A percentile compares a stretch with the other conserved stretches of the same genome.
Evolutionary conservation across 2,113 vertebrate genomes (phyloP).

Genomic region (Anolis carolinensis): DNA sequence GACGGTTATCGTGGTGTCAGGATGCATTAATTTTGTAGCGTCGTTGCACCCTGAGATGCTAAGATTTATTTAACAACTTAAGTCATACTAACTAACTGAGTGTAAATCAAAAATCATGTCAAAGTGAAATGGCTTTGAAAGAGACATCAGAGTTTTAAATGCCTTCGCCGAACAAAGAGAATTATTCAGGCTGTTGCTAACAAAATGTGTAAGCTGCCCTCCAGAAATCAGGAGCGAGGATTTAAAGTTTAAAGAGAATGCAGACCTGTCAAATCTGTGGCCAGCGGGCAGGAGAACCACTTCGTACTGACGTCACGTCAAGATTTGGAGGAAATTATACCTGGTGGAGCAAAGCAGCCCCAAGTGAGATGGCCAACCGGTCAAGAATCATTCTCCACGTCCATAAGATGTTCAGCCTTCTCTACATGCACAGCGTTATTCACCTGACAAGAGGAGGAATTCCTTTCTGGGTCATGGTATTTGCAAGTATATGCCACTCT

Average conservation of each 20-base stretch:
- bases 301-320: neutral
- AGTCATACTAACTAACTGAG: neutral
- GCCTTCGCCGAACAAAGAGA: neutral
- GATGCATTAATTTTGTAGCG: too few relatives aligned
- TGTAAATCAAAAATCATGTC: neutral
- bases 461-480: too few relatives aligned
- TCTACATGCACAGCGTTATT: neutral
- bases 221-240: neutral
- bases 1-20: too few relatives aligned
- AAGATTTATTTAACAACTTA: neutral
- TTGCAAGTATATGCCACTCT: too few relatives aligned
- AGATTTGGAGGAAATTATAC: neutral
- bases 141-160: neutral
- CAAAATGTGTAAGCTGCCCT: neutral
- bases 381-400: neutral
- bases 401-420: neutral
- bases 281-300: neutral
- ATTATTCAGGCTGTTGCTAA: constrained; percentile 2
- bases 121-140: neutral
- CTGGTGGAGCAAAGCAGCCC: neutral
- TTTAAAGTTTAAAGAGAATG: neutral
- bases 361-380: neutral
- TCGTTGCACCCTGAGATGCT: neutral
- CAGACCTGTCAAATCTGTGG: neutral
- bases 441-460: neutral